phyloP scores from a whole-genome alignment of 2,113 vertebrate genomes.

The Marcusenius ussheri region DNA sequence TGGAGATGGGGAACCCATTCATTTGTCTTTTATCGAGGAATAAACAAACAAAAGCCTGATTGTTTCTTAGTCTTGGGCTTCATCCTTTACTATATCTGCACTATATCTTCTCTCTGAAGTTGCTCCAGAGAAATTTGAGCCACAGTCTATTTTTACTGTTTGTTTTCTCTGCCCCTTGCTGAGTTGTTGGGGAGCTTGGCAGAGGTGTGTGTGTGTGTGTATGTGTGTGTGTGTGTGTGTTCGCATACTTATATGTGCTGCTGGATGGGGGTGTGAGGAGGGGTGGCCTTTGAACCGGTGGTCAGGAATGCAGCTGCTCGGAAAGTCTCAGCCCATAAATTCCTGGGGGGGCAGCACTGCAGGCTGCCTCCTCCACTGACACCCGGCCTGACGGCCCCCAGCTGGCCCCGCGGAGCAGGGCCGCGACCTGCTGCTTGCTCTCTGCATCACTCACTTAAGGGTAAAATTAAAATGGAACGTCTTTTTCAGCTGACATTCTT shows the following conservation, averaged over 20 bases:
- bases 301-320: conserved; percentile 61
- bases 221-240: neutral
- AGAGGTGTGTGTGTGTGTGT: neutral
- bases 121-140: conserved; percentile 16
- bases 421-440: conserved; percentile 8
- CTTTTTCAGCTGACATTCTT: neutral
- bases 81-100: neutral
- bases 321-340: conserved; percentile 43
- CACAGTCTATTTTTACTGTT: conserved; percentile 26
- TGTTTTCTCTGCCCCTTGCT: conserved; percentile 22
- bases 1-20: neutral
- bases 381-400: neutral
- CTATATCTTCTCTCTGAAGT: neutral
- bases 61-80: neutral
- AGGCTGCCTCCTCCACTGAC: conserved; percentile 10
- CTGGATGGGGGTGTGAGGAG: conserved; percentile 17
- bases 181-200: conserved; percentile 17
- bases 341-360: conserved; percentile 15
- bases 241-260: conserved; percentile 21
- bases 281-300: conserved; percentile 54
- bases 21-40: neutral
- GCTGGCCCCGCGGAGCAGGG: conserved; percentile 1
- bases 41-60: neutral
- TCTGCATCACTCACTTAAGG: conserved; percentile 18
- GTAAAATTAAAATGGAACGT: neutral